A percentile compares a stretch with the other conserved stretches of the same genome.
phyloP scores from a whole-genome alignment of 2,113 vertebrate species.

The Ctenodactylus gundi region DNA sequence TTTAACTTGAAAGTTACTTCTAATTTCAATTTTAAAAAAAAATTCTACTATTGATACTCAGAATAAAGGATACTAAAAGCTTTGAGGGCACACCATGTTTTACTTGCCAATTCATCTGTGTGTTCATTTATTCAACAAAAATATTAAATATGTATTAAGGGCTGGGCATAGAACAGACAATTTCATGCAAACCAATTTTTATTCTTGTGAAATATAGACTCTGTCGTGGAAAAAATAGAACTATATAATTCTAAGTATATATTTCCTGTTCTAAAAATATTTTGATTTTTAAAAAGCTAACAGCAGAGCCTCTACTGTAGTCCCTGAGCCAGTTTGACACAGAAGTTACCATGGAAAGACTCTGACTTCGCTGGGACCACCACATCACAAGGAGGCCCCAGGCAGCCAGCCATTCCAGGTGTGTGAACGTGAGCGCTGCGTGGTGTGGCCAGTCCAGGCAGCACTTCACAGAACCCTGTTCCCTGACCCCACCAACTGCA shows the following conservation, averaged over 20 bases:
- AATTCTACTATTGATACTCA: background rate
- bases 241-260: background rate
- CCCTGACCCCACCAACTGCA: background rate
- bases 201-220: background rate
- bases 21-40: background rate
- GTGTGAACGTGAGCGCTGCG: background rate
- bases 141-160: background rate
- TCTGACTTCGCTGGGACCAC: background rate
- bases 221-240: background rate
- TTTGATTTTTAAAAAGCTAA: background rate
- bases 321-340: background rate
- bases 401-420: background rate
- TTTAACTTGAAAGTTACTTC: background rate
- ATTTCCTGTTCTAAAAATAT: background rate
- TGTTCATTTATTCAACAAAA: background rate
- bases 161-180: background rate
- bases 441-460: background rate
- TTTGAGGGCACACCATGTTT: background rate
- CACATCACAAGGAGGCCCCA: background rate
- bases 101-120: background rate
- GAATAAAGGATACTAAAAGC: background rate
- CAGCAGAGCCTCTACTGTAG: no score
- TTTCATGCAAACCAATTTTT: background rate
- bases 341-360: background rate
- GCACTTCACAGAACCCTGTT: background rate